A percentile compares a stretch with the other conserved stretches of the same genome.
These are phyloP conservation scores for Lepus timidus DNA, from an alignment of 2,113 vertebrate genomes.

Conservation along the genomic window DNA sequence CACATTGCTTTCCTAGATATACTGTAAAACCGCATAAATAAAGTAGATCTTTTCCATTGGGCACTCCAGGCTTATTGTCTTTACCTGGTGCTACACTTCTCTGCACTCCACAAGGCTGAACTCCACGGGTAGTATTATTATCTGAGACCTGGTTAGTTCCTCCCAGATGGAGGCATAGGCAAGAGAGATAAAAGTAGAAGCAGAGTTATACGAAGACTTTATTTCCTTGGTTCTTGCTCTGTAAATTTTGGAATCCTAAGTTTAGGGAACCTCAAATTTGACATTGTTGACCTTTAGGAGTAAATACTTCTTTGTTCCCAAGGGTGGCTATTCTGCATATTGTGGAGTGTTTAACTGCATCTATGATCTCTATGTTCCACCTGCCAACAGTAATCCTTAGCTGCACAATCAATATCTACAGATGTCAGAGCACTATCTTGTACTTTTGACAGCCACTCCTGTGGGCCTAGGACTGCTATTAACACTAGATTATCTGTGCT, in stretches of 20 bases:
- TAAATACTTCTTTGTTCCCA: background rate
- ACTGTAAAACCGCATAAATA: background rate
- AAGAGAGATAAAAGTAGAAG: background rate
- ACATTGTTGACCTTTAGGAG: background rate
- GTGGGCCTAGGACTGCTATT: background rate
- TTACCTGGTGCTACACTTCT: background rate
- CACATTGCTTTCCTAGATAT: background rate
- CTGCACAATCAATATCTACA: background rate
- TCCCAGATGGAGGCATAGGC: background rate
- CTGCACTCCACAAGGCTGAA: background rate
- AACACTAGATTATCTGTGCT: background rate
- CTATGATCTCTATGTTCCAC: background rate
- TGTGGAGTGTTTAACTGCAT: background rate
- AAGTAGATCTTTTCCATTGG: background rate
- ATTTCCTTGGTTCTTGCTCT: background rate
- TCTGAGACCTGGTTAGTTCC: rapidly evolving
- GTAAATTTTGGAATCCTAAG: background rate
- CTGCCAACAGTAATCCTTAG: background rate
- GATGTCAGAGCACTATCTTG: background rate
- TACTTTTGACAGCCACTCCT: background rate
- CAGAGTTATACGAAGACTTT: background rate
- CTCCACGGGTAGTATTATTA: background rate
- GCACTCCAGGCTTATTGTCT: background rate
- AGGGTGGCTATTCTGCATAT: background rate
- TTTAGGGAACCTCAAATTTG: background rate